Evolutionary conservation across 2,888 invertebrate species (phyloP).

Genomic region (Entomobrya multifasciata): DNA sequence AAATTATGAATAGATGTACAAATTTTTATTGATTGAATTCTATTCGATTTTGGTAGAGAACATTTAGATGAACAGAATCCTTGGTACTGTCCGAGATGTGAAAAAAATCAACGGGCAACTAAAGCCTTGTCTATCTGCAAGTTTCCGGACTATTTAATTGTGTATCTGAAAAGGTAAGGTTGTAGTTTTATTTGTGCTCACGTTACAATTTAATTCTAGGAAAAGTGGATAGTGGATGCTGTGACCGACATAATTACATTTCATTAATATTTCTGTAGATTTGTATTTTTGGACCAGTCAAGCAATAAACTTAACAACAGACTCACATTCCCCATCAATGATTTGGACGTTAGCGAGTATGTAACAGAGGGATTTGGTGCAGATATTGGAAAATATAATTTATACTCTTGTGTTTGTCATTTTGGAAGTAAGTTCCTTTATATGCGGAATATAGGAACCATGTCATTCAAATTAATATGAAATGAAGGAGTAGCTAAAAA

Average conservation of each 20-base stretch:
- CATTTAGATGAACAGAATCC: constrained; percentile 85
- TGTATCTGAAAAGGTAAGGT: constrained; percentile 84
- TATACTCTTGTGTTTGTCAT: constrained; percentile 86
- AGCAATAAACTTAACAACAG: constrained; percentile 85
- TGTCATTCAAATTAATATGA: no score
- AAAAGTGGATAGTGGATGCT: no score
- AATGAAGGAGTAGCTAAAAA: background rate
- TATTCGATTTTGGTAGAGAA: constrained; percentile 82
- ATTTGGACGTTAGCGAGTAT: constrained; percentile 83
- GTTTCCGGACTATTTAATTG: constrained; percentile 85
- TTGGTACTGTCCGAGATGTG: constrained; percentile 86
- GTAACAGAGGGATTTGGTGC: constrained; percentile 81
- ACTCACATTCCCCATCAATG: constrained; percentile 84
- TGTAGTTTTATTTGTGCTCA: background rate
- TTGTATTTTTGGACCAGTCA: constrained; percentile 85
- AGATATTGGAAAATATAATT: constrained; percentile 82
- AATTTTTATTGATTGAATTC: background rate
- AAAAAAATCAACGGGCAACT: constrained; percentile 85
- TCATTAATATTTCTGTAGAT: constrained; percentile 81
- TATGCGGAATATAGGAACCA: no score
- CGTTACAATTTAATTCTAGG: no score
- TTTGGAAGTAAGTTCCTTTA: constrained; percentile 85
- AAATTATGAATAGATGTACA: no score
- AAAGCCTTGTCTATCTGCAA: constrained; percentile 86
- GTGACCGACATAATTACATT: no score